Evolutionary conservation across 1,140 invertebrate species (phyloP).

Genomic region (Neodiprion pinetum): DNA sequence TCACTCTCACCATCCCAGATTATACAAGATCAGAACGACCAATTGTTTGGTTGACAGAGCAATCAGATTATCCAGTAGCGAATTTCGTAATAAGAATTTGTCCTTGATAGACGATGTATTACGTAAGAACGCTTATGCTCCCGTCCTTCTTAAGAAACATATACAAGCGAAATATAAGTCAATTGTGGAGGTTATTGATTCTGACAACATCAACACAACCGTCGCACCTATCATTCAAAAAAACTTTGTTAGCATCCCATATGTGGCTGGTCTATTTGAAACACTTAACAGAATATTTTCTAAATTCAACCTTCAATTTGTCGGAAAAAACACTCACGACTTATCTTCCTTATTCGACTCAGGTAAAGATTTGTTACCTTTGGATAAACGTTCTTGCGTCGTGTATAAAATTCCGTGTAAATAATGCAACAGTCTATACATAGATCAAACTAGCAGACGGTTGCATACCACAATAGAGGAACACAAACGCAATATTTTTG

Average conservation of each 20-base stretch:
- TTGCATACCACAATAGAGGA: no score
- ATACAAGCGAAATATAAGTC: neutral
- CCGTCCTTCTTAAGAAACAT: neutral
- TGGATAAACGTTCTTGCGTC: no score
- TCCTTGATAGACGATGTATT: neutral
- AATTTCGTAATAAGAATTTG: neutral
- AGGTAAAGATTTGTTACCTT: neutral
- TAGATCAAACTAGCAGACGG: no score
- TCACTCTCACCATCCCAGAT: neutral
- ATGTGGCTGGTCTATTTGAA: no score
- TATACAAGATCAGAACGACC: neutral
- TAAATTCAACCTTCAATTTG: no score
- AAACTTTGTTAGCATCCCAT: neutral
- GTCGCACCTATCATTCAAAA: neutral
- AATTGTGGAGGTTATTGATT: neutral
- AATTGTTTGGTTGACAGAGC: neutral
- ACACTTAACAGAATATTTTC: no score
- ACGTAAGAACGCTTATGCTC: neutral
- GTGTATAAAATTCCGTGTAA: no score
- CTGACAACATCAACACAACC: neutral
- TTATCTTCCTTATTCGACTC: neutral
- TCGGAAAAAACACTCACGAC: no score
- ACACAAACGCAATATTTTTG: no score
- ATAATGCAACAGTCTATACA: no score
- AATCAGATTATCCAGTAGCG: neutral